Percentiles rank a stretch among this genome's conserved stretches.
These are phyloP conservation scores for Brachionus rubens DNA, from an alignment of 1,140 invertebrate genomes.

Conservation along the genomic window DNA sequence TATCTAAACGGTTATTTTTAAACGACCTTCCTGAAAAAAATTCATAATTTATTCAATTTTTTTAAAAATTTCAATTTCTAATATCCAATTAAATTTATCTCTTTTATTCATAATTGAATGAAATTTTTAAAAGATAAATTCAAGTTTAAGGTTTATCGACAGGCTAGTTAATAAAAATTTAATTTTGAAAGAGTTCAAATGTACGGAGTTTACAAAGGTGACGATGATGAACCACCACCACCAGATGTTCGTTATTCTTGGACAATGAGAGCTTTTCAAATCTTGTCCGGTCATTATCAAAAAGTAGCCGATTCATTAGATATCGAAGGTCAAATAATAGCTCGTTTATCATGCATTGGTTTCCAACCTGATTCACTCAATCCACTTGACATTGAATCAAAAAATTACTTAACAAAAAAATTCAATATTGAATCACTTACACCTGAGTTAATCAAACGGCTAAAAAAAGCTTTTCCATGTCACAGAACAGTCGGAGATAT, in stretches of 20 bases:
- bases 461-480: constrained; percentile 5
- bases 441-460: neutral
- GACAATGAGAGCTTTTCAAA: constrained; percentile 8
- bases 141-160: neutral
- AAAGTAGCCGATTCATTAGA: constrained; percentile 7
- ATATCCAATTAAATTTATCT: too few species aligned
- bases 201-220: neutral
- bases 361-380: neutral
- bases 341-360: neutral
- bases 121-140: too few species aligned
- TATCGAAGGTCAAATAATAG: constrained; percentile 10
- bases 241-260: constrained; percentile 13
- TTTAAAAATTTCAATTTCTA: too few species aligned
- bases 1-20: too few species aligned
- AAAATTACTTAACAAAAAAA: constrained; percentile 3
- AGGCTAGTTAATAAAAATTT: neutral
- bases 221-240: constrained; percentile 16
- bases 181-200: neutral
- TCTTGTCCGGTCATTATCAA: neutral
- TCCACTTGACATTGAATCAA: neutral
- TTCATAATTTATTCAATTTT: too few species aligned
- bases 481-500: neutral
- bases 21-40: too few species aligned
- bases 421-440: neutral
- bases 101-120: too few species aligned